Conservation (phyloP, 2,113 vertebrate species). For the Rallus limicola region DNA sequence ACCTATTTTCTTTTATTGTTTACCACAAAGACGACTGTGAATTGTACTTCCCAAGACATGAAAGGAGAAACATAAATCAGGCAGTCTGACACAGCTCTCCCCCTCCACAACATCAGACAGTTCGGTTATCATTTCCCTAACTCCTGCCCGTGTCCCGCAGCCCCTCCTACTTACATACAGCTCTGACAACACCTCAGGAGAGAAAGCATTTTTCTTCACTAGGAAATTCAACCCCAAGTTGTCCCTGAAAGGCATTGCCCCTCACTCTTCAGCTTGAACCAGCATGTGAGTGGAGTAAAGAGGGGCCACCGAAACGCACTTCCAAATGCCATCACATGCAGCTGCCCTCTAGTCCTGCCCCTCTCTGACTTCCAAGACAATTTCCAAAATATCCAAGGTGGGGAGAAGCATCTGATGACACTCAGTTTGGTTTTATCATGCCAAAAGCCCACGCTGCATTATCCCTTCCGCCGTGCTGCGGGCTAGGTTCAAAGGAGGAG, state of each 20-base stretch:
- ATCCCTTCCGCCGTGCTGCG: neutral
- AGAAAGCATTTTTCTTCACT: neutral
- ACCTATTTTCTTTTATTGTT: constrained; percentile 58
- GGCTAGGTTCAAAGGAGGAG: neutral
- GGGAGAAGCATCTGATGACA: neutral
- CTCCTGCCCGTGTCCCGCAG: neutral
- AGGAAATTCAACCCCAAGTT: fast-evolving
- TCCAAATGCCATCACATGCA: fast-evolving
- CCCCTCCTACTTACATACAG: neutral
- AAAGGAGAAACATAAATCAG: neutral
- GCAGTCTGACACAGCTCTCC: neutral
- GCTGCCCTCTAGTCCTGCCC: neutral
- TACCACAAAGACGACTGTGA: neutral
- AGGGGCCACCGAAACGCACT: neutral
- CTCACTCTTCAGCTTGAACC: neutral
- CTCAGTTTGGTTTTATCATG: fast-evolving
- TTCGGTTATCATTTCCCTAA: neutral
- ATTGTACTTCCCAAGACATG: neutral
- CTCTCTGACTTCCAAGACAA: neutral
- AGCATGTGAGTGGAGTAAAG: fast-evolving
- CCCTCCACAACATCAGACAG: neutral
- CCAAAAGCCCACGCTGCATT: neutral
- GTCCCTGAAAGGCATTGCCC: neutral
- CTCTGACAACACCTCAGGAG: neutral
- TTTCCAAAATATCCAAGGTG: no score